Evolutionary conservation across 2,888 invertebrate species (phyloP).

Genomic region (Agonum fuliginosum): DNA sequence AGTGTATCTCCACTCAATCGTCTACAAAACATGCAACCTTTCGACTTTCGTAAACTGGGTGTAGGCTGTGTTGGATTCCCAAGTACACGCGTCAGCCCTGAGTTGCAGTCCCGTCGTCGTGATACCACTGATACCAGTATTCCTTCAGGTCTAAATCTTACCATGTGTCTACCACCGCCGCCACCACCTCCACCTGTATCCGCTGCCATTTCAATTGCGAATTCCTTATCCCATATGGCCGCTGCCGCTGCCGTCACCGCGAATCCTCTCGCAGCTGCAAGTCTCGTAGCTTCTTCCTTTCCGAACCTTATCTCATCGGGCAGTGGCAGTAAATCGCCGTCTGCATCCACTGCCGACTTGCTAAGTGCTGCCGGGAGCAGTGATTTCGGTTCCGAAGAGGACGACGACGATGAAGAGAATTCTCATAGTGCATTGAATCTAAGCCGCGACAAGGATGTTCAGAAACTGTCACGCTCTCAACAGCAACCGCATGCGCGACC

Average conservation of each 20-base stretch:
- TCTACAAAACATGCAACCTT: slow-evolving; percentile 96
- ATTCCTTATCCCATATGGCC: slow-evolving; percentile 77
- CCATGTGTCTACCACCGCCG: slow-evolving; percentile 77
- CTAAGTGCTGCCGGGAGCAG: slow-evolving; percentile 71
- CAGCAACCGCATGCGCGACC: slow-evolving; percentile 72
- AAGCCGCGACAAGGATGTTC: slow-evolving; percentile 75
- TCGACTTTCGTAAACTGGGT: slow-evolving; percentile 90
- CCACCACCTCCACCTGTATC: slow-evolving; percentile 78
- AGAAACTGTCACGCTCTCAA: slow-evolving; percentile 73
- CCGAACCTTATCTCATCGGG: slow-evolving; percentile 77
- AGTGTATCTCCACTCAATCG: slow-evolving; percentile 88
- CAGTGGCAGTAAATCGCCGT: slow-evolving; percentile 74
- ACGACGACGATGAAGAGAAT: slow-evolving; percentile 78
- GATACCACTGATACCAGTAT: slow-evolving; percentile 73
- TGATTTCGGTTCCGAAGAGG: slow-evolving; percentile 76
- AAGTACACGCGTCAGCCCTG: slow-evolving; percentile 72
- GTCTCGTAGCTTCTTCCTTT: slow-evolving; percentile 79
- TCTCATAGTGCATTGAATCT: slow-evolving; percentile 80
- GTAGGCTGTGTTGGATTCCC: slow-evolving; percentile 77
- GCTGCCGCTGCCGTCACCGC: slow-evolving; percentile 75
- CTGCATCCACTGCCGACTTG: slow-evolving; percentile 69
- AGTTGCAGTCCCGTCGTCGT: slow-evolving; percentile 71
- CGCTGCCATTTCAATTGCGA: slow-evolving; percentile 74
- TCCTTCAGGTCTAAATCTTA: slow-evolving; percentile 77
- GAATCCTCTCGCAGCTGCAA: slow-evolving; percentile 77